These are phyloP conservation scores for Chrysomallon squamiferum DNA, from an alignment of 1,140 invertebrate genomes.

Conservation along the genomic window DNA sequence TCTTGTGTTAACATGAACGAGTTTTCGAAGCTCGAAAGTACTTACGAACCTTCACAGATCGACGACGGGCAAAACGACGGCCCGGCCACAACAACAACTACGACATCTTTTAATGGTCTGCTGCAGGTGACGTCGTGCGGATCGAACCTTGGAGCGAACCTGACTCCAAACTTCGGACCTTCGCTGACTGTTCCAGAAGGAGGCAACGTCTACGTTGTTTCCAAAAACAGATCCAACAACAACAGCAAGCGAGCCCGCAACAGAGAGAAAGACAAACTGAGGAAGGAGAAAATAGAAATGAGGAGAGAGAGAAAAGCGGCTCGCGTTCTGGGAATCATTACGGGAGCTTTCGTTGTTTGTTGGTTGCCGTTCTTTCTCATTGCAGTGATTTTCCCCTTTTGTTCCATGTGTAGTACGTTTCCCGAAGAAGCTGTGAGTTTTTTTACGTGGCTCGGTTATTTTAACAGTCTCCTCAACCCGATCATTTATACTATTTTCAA, in stretches of 20 bases:
- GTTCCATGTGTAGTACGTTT: conserved; percentile 38
- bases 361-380: conserved; percentile 64
- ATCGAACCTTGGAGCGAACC: background rate
- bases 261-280: conserved; percentile 41
- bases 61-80: background rate
- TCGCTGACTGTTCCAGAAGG: conserved; percentile 19
- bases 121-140: too few species aligned
- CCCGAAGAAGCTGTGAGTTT: conserved; percentile 58
- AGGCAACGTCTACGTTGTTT: conserved; percentile 16
- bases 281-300: conserved; percentile 62
- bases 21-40: conserved; percentile 22
- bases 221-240: conserved; percentile 34
- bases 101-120: background rate
- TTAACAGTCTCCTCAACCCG: conserved; percentile 61
- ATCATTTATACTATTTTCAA: conserved; percentile 65
- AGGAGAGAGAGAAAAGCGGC: conserved; percentile 65
- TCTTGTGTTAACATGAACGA: conserved; percentile 40
- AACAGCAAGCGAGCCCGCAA: conserved; percentile 35
- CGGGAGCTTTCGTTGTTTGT: conserved; percentile 61
- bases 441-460: conserved; percentile 62
- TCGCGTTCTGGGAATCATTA: conserved; percentile 64
- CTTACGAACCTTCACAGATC: background rate
- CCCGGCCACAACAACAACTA: background rate
- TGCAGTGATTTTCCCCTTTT: conserved; percentile 57
- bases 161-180: conserved; percentile 9